These are phyloP conservation scores for Micromesistius poutassou DNA, from an alignment of 2,797 vertebrate species.

Conservation along the genomic window DNA sequence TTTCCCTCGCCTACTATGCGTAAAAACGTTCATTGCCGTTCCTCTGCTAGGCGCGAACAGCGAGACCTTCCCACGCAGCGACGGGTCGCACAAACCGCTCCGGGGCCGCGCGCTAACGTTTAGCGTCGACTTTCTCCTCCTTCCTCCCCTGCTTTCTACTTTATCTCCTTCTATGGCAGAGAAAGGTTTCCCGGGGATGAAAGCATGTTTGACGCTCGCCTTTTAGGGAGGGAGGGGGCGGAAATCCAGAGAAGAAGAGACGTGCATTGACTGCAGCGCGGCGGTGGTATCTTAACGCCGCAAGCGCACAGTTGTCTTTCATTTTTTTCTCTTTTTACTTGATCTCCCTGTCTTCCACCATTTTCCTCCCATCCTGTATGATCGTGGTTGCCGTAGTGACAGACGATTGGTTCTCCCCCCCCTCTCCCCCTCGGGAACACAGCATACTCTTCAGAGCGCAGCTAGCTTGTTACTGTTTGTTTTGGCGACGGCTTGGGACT, in stretches of 20 bases:
- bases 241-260: background rate
- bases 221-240: background rate
- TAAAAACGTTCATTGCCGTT: too few species aligned
- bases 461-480: constrained; percentile 23
- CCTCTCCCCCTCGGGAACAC: constrained; percentile 33
- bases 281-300: background rate
- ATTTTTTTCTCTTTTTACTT: constrained; percentile 6
- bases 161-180: background rate
- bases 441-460: constrained; percentile 9
- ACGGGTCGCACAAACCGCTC: background rate
- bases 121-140: background rate
- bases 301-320: constrained; percentile 17
- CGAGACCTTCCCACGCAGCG: too few species aligned
- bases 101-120: background rate
- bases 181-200: background rate
- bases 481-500: constrained; percentile 15
- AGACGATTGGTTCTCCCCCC: constrained; percentile 24
- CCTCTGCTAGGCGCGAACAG: too few species aligned
- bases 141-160: background rate
- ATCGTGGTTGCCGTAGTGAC: background rate
- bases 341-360: background rate
- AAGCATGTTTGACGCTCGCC: background rate
- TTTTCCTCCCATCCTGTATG: constrained; percentile 10
- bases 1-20: background rate
- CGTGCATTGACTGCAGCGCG: background rate